Percentiles rank a stretch among this genome's conserved stretches.
Evolutionary conservation across 2,888 invertebrate genomes (phyloP).

Genomic region (Prostheceraeus crozeri): DNA sequence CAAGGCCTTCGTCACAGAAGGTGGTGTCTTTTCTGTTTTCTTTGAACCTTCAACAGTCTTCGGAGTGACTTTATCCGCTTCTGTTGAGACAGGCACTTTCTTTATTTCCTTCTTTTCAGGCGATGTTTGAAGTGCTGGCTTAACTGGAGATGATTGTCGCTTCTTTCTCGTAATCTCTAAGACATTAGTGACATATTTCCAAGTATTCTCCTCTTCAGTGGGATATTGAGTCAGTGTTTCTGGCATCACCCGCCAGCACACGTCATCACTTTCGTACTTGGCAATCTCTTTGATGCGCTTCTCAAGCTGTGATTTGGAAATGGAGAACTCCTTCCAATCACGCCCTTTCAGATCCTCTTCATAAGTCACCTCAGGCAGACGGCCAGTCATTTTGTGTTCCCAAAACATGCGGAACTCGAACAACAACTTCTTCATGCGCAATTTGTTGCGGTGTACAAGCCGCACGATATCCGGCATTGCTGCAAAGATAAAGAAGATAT

Average conservation of each 20-base stretch:
- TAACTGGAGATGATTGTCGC: too few species aligned
- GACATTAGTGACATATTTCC: not conserved
- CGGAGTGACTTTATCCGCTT: too few species aligned
- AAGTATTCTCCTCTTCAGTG: not conserved
- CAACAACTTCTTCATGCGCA: not conserved
- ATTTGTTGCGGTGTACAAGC: constrained; percentile 9
- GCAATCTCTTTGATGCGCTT: not conserved
- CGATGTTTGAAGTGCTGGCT: too few species aligned
- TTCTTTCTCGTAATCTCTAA: too few species aligned
- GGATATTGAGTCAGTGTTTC: not conserved
- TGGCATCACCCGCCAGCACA: not conserved
- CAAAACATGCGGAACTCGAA: constrained; percentile 31
- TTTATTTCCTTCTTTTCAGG: too few species aligned
- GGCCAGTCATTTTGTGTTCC: constrained; percentile 8
- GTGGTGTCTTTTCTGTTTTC: too few species aligned
- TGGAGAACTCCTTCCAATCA: constrained; percentile 24
- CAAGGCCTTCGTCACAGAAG: too few species aligned
- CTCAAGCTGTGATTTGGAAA: constrained; percentile 1
- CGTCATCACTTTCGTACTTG: not conserved
- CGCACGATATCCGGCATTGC: constrained; percentile 19
- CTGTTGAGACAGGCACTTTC: too few species aligned
- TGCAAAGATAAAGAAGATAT: too few species aligned
- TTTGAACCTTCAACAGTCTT: too few species aligned
- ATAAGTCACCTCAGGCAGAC: constrained; percentile 27
- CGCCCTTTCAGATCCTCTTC: constrained; percentile 4